Conservation (phyloP, 2,888 invertebrate species). For the Stenoptilia bipunctidactyla region DNA sequence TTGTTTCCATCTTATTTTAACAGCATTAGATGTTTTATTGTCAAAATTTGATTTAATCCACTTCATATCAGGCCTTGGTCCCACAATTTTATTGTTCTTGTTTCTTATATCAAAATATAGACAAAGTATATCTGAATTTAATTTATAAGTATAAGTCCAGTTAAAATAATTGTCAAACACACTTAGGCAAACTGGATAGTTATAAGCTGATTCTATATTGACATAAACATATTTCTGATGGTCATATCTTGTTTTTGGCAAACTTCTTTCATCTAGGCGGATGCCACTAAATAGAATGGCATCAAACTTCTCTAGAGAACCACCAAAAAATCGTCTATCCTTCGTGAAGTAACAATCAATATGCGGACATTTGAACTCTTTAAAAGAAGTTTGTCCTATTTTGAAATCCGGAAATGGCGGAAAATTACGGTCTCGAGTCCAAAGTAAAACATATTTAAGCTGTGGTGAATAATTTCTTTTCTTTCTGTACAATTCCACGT, state of each 20-base stretch:
- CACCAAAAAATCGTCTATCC: slow-evolving; percentile 29
- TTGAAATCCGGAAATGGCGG: slow-evolving; percentile 39
- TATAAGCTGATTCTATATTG: slow-evolving; percentile 49
- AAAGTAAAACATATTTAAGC: slow-evolving; percentile 45
- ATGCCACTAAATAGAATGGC: slow-evolving; percentile 50
- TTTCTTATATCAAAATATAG: slow-evolving; percentile 41
- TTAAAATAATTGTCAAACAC: slow-evolving; percentile 50
- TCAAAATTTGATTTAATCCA: slow-evolving; percentile 17
- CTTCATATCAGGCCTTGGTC: slow-evolving; percentile 33
- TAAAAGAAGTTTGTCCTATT: slow-evolving; percentile 36
- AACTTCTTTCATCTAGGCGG: slow-evolving; percentile 3
- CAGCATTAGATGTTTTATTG: slow-evolving; percentile 14
- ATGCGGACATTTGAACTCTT: slow-evolving; percentile 38
- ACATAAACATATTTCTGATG: slow-evolving; percentile 51
- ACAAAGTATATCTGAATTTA: slow-evolving; percentile 47
- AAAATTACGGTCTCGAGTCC: slow-evolving; percentile 29
- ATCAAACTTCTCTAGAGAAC: slow-evolving; percentile 36
- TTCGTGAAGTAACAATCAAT: slow-evolving; percentile 45
- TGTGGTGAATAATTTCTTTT: too few relatives aligned
- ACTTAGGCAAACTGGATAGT: slow-evolving; percentile 37
- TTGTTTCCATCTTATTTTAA: slow-evolving; percentile 25
- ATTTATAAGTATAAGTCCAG: slow-evolving; percentile 52
- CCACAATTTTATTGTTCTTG: slow-evolving; percentile 29
- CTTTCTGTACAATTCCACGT: too few relatives aligned
- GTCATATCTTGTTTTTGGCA: slow-evolving; percentile 31